phyloP scores from a whole-genome alignment of 92 coral and sea anemone genomes.

The Pocillopora grandis region DNA sequence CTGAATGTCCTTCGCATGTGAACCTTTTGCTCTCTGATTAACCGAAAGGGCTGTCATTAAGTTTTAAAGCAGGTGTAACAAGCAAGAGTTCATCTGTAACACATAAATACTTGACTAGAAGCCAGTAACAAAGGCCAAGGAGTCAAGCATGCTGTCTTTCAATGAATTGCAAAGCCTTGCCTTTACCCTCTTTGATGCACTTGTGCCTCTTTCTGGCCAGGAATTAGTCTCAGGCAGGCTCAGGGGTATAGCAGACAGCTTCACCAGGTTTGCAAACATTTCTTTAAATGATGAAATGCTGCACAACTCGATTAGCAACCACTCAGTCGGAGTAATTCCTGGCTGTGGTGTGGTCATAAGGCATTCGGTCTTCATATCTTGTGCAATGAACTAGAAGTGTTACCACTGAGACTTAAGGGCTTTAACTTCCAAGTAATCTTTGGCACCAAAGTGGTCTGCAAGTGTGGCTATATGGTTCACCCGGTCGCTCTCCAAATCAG shows the following conservation, averaged over 20 bases:
- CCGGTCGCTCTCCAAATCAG: no score
- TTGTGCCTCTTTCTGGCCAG: slow-evolving; percentile 55
- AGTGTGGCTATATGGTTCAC: slow-evolving; percentile 41
- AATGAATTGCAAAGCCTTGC: slow-evolving; percentile 51
- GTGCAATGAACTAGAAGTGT: slow-evolving; percentile 28
- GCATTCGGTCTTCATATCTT: slow-evolving; percentile 50
- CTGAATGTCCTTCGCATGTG: no score
- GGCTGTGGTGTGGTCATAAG: slow-evolving; percentile 42
- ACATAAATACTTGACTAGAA: background rate
- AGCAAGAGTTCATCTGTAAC: no score
- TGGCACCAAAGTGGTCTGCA: slow-evolving; percentile 49
- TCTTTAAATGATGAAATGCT: slow-evolving; percentile 37
- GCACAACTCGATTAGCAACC: slow-evolving; percentile 58
- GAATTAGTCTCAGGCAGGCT: slow-evolving; percentile 4
- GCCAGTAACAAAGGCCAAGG: slow-evolving; percentile 39
- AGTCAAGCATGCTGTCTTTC: slow-evolving; percentile 48
- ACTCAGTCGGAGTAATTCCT: slow-evolving; percentile 41
- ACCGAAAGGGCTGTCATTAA: no score
- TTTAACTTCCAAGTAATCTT: slow-evolving; percentile 50
- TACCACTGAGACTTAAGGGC: slow-evolving; percentile 31
- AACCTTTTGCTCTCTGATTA: no score
- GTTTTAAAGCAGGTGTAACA: no score
- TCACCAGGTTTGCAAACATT: slow-evolving; percentile 53
- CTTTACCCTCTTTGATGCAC: slow-evolving; percentile 47
- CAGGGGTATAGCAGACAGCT: slow-evolving; percentile 47